Conservation (phyloP, 1,140 invertebrate genomes). For the Drosophila sproati region DNA sequence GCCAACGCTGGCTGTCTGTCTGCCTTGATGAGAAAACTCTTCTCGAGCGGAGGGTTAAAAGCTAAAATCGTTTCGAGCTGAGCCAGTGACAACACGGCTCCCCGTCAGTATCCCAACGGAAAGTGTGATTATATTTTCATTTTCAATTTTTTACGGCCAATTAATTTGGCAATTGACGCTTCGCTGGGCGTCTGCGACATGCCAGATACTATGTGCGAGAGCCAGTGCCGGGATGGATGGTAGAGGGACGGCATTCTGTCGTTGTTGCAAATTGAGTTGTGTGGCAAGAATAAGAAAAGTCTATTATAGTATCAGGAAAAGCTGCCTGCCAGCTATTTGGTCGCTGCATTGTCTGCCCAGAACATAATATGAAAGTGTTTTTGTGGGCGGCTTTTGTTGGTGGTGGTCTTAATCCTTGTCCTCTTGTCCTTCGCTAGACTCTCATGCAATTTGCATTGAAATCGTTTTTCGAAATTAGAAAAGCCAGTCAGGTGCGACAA, state of each 20-base stretch:
- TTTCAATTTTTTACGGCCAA: slow-evolving; percentile 84
- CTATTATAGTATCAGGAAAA: slow-evolving; percentile 70
- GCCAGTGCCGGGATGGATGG: background rate
- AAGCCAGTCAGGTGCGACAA: slow-evolving; percentile 65
- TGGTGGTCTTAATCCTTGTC: slow-evolving; percentile 41
- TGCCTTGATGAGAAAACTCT: slow-evolving; percentile 67
- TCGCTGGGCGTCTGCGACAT: slow-evolving; percentile 74
- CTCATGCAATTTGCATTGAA: slow-evolving; percentile 75
- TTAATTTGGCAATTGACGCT: slow-evolving; percentile 83
- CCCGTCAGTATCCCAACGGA: slow-evolving; percentile 63
- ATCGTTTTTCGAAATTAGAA: slow-evolving; percentile 78
- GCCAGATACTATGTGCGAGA: slow-evolving; percentile 41
- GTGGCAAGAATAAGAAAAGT: slow-evolving; percentile 81
- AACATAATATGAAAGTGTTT: slow-evolving; percentile 49
- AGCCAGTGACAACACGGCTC: slow-evolving; percentile 46
- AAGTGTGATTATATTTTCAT: slow-evolving; percentile 84
- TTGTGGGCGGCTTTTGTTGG: slow-evolving; percentile 68
- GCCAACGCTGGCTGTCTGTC: slow-evolving; percentile 32
- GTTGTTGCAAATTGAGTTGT: slow-evolving; percentile 75
- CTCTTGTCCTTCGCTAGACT: slow-evolving; percentile 16
- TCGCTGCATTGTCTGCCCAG: slow-evolving; percentile 67
- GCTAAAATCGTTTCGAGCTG: slow-evolving; percentile 53
- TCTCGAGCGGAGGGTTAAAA: slow-evolving; percentile 58
- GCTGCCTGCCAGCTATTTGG: slow-evolving; percentile 73
- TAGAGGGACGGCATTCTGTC: background rate